Conservation (phyloP, 2,797 vertebrate genomes). For the Leptatherina wallacei region DNA sequence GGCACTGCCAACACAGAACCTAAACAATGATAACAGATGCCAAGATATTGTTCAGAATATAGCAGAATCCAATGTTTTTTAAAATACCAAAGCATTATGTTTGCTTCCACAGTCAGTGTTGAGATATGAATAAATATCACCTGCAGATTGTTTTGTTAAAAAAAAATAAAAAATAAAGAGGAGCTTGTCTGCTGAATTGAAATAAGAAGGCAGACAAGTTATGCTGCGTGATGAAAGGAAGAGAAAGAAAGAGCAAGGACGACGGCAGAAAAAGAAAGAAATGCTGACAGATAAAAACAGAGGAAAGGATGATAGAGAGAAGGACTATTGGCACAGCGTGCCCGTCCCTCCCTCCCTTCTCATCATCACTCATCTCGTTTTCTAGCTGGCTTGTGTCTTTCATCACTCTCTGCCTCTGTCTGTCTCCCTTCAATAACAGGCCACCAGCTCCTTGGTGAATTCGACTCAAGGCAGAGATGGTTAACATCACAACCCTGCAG, state of each 20-base stretch:
- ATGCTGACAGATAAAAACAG: slow-evolving; percentile 33
- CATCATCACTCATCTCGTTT: slow-evolving; percentile 61
- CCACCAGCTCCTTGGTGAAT: slow-evolving; percentile 37
- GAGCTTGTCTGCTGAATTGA: slow-evolving; percentile 33
- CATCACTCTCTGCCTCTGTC: slow-evolving; percentile 58
- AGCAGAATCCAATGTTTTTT: slow-evolving; percentile 1
- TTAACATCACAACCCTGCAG: slow-evolving; percentile 48
- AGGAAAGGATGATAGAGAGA: slow-evolving; percentile 34
- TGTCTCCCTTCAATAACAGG: slow-evolving; percentile 62
- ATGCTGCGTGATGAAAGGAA: slow-evolving; percentile 52
- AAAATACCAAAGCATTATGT: background rate
- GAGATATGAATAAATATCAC: slow-evolving; percentile 28
- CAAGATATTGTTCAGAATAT: background rate
- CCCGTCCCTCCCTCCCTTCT: slow-evolving; percentile 46
- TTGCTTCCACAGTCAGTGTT: slow-evolving; percentile 31
- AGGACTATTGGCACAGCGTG: slow-evolving; percentile 54
- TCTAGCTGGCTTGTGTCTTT: slow-evolving; percentile 63
- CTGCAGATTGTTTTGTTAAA: slow-evolving; percentile 13
- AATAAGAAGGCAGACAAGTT: slow-evolving; percentile 28
- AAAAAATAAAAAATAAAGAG: slow-evolving; percentile 2
- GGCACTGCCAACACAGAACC: background rate
- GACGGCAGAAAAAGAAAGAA: slow-evolving; percentile 20
- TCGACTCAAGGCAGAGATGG: slow-evolving; percentile 51
- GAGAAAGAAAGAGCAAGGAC: slow-evolving; percentile 28
- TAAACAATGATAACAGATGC: background rate